These are phyloP conservation scores for Patiria miniata DNA, from an alignment of 35 echinoderm and acorn worm species.

Conservation along the genomic window DNA sequence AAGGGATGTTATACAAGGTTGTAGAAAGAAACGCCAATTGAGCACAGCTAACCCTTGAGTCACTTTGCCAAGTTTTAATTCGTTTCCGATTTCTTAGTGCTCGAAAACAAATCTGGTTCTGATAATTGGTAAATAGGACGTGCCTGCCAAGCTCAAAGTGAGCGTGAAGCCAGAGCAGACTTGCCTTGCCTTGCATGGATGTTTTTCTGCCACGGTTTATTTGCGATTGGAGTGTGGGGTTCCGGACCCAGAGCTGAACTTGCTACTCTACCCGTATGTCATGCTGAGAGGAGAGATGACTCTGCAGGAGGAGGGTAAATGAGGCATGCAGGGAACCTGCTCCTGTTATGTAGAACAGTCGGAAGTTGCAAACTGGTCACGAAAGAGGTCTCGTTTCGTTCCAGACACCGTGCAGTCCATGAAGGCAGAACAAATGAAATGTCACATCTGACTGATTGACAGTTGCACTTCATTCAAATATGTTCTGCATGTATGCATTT, in stretches of 20 bases:
- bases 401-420: too few relatives aligned
- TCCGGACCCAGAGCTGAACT: neutral
- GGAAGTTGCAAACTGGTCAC: neutral
- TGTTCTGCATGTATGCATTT: too few relatives aligned
- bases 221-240: neutral
- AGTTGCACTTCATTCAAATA: too few relatives aligned
- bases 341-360: neutral
- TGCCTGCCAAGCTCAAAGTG: neutral
- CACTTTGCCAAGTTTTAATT: too few relatives aligned
- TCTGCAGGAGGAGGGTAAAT: neutral
- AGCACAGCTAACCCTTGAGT: too few relatives aligned
- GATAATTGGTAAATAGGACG: neutral
- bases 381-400: too few relatives aligned
- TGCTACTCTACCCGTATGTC: neutral
- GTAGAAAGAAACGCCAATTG: too few relatives aligned
- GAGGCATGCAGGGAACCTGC: neutral
- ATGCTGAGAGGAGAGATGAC: neutral
- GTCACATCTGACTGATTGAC: too few relatives aligned
- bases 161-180: neutral
- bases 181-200: neutral
- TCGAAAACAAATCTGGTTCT: too few relatives aligned
- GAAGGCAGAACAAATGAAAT: too few relatives aligned
- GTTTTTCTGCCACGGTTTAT: conserved; percentile 3
- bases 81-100: too few relatives aligned
- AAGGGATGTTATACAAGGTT: too few relatives aligned